Conservation (phyloP, 2,113 vertebrate species). For the Vombatus ursinus region DNA sequence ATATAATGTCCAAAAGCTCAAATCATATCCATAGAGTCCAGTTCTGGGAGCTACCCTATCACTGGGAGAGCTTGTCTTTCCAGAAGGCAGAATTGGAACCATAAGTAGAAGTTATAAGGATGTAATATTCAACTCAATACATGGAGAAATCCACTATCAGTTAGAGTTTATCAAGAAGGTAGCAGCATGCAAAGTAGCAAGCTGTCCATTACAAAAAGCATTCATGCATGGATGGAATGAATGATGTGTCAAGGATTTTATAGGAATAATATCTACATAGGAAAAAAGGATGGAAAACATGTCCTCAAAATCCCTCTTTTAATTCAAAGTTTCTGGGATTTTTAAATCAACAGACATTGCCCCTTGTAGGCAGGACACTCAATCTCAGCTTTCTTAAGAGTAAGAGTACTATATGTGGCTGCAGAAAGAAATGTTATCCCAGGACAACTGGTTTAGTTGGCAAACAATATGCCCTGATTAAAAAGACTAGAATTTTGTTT, state of each 20-base stretch:
- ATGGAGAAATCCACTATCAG: background rate
- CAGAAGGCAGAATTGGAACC: background rate
- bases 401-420: background rate
- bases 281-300: background rate
- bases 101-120: background rate
- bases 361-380: background rate
- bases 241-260: background rate
- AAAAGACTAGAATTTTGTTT: background rate
- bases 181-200: background rate
- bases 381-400: background rate
- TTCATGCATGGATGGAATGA: background rate
- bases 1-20: background rate
- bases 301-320: background rate
- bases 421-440: background rate
- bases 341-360: background rate
- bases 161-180: background rate
- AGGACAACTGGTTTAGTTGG: background rate
- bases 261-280: background rate
- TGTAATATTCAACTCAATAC: background rate
- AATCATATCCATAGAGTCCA: background rate
- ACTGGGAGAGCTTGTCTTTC: background rate
- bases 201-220: background rate
- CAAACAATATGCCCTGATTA: background rate
- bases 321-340: background rate
- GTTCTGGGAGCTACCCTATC: background rate